Evolutionary conservation across 2,797 vertebrate genomes (phyloP).

Genomic region (Microhierax caerulescens): DNA sequence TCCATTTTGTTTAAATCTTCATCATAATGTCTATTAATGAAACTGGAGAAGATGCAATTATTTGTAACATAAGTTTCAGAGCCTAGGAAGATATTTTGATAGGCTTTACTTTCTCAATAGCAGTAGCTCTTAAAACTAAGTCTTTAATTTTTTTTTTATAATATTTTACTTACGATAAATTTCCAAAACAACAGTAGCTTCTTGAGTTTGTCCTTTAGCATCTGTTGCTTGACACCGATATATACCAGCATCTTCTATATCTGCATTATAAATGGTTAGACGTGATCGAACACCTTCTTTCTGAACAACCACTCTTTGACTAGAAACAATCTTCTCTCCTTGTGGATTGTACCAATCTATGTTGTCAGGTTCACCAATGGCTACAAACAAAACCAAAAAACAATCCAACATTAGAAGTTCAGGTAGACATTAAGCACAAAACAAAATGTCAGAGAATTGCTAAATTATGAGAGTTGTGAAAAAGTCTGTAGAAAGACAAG

Average conservation of each 20-base stretch:
- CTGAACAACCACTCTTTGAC: slow-evolving; percentile 88
- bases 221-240: slow-evolving; percentile 95
- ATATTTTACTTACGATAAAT: slow-evolving; percentile 90
- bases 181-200: slow-evolving; percentile 96
- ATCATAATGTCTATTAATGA: background rate
- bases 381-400: slow-evolving; percentile 63
- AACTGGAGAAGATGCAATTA: background rate
- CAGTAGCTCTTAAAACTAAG: background rate
- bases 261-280: slow-evolving; percentile 95
- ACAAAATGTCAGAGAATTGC: background rate
- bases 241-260: slow-evolving; percentile 95
- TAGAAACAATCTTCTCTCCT: slow-evolving; percentile 89
- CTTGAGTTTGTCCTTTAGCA: slow-evolving; percentile 85
- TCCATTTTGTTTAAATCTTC: background rate
- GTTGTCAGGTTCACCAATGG: slow-evolving; percentile 90
- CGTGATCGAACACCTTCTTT: slow-evolving; percentile 88
- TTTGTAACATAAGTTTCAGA: background rate
- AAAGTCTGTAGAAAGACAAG: background rate
- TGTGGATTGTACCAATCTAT: slow-evolving; percentile 97
- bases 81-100: background rate
- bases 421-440: background rate
- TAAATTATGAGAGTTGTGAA: background rate
- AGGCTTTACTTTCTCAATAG: background rate
- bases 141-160: background rate
- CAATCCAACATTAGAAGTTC: background rate